These are phyloP conservation scores for Leptinotarsa tumamoca DNA, from an alignment of 2,888 invertebrate genomes.

Conservation along the genomic window DNA sequence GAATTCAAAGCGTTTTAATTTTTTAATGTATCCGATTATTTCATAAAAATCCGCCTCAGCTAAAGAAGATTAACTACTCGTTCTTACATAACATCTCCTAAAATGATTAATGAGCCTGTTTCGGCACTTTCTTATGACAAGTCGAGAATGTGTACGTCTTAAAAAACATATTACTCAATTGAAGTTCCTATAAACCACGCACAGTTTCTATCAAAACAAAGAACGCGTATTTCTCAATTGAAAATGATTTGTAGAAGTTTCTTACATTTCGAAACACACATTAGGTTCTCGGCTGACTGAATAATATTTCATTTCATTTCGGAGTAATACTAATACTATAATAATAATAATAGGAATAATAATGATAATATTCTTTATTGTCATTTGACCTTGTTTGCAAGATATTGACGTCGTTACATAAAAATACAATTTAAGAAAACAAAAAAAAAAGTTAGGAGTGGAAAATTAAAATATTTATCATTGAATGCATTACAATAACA, in stretches of 20 bases:
- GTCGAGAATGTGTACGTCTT: conserved; percentile 16
- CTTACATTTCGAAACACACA: neutral
- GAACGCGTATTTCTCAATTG: neutral
- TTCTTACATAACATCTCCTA: conserved; percentile 22
- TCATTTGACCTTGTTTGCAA: no score
- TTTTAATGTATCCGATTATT: conserved; percentile 18
- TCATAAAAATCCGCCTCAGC: conserved; percentile 20
- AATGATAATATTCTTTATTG: no score
- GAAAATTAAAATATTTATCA: no score
- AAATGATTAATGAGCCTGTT: conserved; percentile 27
- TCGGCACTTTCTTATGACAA: conserved; percentile 15
- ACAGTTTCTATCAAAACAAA: neutral
- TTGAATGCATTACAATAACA: no score
- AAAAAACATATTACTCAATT: conserved; percentile 17
- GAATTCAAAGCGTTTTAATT: conserved; percentile 8
- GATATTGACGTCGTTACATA: no score
- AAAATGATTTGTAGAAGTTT: neutral
- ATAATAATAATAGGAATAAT: no score
- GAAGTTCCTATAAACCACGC: conserved; percentile 4
- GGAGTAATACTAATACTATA: no score
- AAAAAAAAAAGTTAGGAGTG: neutral
- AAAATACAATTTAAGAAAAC: neutral
- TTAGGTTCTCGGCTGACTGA: neutral
- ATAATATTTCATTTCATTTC: no score
- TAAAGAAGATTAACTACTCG: conserved; percentile 21